phyloP scores from a whole-genome alignment of 1,140 invertebrate species.

The Drosophila burlai region DNA sequence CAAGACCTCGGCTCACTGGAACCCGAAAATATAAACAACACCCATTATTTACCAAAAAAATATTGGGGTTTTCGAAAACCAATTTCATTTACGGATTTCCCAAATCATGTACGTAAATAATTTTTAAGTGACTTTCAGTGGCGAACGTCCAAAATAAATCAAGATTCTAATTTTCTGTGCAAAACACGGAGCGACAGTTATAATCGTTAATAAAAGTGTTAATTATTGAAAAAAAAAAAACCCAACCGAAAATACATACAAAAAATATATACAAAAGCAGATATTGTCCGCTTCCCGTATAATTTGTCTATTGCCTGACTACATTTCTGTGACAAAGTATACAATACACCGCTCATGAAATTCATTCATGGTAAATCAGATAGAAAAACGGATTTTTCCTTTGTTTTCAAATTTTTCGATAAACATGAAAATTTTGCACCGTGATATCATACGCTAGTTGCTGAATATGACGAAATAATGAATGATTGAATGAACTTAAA shows the following conservation, averaged over 20 bases:
- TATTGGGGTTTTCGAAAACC: conserved; percentile 11
- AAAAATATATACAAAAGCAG: background rate
- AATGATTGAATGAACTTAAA: too few species aligned
- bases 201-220: conserved; percentile 60
- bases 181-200: conserved; percentile 53
- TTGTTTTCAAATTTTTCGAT: conserved; percentile 7
- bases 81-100: conserved; percentile 26
- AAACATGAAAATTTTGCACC: conserved; percentile 13
- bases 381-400: conserved; percentile 1
- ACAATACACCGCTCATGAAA: conserved; percentile 7
- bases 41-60: conserved; percentile 9
- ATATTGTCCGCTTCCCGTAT: conserved; percentile 8
- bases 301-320: conserved; percentile 49
- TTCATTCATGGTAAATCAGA: conserved; percentile 23
- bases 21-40: conserved; percentile 17
- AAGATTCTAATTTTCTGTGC: conserved; percentile 18
- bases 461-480: conserved; percentile 18
- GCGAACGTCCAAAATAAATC: conserved; percentile 1
- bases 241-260: background rate
- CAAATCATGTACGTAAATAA: conserved; percentile 56
- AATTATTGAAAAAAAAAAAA: conserved; percentile 61
- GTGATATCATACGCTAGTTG: conserved; percentile 11
- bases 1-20: background rate
- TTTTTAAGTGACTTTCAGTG: conserved; percentile 10
- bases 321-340: conserved; percentile 29